Base-by-base conservation (phyloP, 1,140 invertebrate species). In the Cecropterus lyciades region DNA sequence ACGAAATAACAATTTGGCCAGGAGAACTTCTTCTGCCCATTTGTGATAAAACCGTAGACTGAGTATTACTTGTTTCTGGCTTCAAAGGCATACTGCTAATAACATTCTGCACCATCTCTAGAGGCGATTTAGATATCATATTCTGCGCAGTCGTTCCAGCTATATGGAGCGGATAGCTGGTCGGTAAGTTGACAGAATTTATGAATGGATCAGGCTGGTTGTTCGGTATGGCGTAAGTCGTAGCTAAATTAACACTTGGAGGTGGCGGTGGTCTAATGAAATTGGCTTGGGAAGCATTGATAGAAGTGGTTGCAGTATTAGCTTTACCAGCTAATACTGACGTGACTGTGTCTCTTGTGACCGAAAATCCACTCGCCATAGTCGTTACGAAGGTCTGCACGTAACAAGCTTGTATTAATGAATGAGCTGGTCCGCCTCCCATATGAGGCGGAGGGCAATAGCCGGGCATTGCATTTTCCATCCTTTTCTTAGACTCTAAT, bases 91-190 rank as follows among this genome's bases (percentile, higher is more conserved):
- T 95, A 81, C 94, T 96, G 69, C 95, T 96, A 15, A 96, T 96
- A 13, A 96, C 95, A 84, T 95, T 96, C 80, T 96, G 96, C 0
- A 96, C 95, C 95, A 96, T 96, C 91, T 96, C 96, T 15, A 96
- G 77, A 1, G 96, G 96, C 27, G 96, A 95, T 81, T 96, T 96
- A 4, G 95, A 93, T 48, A 94, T 92, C 82, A 93, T 88, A 67
- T 85, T 92, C 70, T 93, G 92, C 13, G 92, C 85, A 3, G 89
- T 89, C 9, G 91, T 92, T 1, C 92, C 92, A 14, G 92, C 91
- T 48, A 92, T 89, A 67, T 92, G 92, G 33, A 92, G 62, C 0
- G 92, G 91, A 73, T 93, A 93, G 62, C 90, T 92, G 4, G 91
- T 87, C 0, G 92, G 92, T 75, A 90, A 73, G 74, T 91, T 92